A percentile compares a stretch with the other conserved stretches of the same genome.
These are phyloP conservation scores for Cyanocitta stelleri DNA, from an alignment of 2,113 vertebrate species.

Conservation along the genomic window DNA sequence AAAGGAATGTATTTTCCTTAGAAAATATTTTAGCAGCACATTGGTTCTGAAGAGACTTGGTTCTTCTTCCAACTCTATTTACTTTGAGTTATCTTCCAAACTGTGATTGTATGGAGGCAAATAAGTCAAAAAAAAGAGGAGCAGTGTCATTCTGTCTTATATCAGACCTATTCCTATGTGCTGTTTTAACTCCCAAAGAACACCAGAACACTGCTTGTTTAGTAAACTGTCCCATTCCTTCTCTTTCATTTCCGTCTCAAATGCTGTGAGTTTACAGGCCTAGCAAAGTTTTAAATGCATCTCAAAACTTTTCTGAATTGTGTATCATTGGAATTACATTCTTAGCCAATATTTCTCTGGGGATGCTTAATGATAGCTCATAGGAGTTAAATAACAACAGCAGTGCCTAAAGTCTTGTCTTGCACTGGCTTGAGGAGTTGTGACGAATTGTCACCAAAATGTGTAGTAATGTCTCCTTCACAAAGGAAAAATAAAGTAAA, in stretches of 20 bases:
- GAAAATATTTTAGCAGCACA: neutral
- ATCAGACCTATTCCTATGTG: neutral
- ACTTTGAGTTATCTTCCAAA: neutral
- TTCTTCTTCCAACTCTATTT: neutral
- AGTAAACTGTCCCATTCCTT: neutral
- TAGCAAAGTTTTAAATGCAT: neutral
- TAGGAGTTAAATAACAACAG: neutral
- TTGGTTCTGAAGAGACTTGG: neutral
- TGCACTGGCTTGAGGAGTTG: neutral
- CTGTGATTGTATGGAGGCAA: neutral
- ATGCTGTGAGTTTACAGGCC: neutral
- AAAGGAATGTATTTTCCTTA: neutral
- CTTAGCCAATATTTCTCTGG: neutral
- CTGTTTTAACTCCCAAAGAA: neutral
- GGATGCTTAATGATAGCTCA: neutral
- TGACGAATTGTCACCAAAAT: neutral
- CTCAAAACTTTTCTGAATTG: neutral
- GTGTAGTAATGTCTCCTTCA: neutral
- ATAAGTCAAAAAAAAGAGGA: neutral
- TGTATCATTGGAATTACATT: neutral
- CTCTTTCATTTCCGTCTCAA: neutral
- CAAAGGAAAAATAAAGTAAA: neutral
- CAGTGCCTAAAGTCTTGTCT: neutral
- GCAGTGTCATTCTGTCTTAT: neutral
- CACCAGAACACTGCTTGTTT: neutral